These are phyloP conservation scores for Manacus vitellinus DNA, from an alignment of 2,113 vertebrate species.

Conservation along the genomic window DNA sequence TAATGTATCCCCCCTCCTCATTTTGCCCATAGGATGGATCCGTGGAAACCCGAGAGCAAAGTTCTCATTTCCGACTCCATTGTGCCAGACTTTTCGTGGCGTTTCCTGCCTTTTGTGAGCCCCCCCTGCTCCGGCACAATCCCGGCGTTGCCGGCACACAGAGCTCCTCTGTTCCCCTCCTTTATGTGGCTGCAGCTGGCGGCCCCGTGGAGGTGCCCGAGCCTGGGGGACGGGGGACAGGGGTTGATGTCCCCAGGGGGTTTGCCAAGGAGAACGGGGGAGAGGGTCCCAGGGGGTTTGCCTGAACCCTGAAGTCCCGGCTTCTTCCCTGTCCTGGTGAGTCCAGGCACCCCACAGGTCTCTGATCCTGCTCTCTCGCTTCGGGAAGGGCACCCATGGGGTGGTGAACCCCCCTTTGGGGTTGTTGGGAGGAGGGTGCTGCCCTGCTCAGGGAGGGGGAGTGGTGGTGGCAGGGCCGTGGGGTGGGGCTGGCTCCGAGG, in stretches of 20 bases:
- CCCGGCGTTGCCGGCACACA: not conserved
- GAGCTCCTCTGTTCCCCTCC: conserved; percentile 50
- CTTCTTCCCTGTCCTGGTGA: accelerated
- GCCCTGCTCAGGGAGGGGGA: accelerated
- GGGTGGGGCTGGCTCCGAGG: accelerated
- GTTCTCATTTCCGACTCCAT: conserved; percentile 58
- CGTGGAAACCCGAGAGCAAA: conserved; percentile 46
- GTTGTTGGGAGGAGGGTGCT: not conserved
- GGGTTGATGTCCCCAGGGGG: accelerated
- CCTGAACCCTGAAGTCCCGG: accelerated
- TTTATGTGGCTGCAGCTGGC: conserved; percentile 39
- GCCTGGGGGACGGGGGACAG: not conserved
- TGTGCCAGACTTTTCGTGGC: not conserved
- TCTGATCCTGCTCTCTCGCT: not conserved
- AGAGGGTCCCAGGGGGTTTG: not conserved
- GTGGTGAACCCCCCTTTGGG: not conserved
- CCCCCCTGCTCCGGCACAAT: not conserved
- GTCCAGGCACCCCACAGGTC: accelerated
- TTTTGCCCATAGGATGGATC: not conserved
- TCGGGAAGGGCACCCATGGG: not conserved
- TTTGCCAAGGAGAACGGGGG: not conserved
- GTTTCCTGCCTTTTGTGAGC: conserved; percentile 63
- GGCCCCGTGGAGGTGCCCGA: not conserved
- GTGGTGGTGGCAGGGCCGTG: too few species aligned
- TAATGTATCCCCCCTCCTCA: not conserved